These are phyloP conservation scores for Atractosteus spatula DNA, from an alignment of 2,113 vertebrate species.

Conservation along the genomic window DNA sequence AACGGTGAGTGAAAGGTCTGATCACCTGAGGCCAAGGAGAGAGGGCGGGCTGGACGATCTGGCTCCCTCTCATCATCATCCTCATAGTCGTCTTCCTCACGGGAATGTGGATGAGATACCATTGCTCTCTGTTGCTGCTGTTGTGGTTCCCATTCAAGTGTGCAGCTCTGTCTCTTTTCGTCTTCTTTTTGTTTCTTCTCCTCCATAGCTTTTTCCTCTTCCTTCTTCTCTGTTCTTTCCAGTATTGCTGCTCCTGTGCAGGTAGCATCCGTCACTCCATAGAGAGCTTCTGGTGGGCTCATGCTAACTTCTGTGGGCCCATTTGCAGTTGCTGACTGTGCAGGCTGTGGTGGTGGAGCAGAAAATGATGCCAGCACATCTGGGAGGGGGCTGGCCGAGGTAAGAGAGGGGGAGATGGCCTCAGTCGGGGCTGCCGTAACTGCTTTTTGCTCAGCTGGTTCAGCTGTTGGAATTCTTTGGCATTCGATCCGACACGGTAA, in stretches of 20 bases:
- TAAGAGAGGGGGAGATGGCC: constrained; percentile 6
- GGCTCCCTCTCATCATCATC: constrained; percentile 69
- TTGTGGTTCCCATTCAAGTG: constrained; percentile 54
- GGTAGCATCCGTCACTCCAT: constrained; percentile 35
- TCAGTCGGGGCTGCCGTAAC: constrained; percentile 42
- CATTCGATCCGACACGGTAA: constrained; percentile 60
- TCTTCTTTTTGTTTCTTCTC: constrained; percentile 52
- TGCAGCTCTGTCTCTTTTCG: constrained; percentile 50
- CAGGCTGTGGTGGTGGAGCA: constrained; percentile 39
- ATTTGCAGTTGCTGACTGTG: constrained; percentile 66
- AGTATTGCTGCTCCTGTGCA: constrained; percentile 35
- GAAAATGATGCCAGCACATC: constrained; percentile 61
- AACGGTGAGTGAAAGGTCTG: constrained; percentile 65
- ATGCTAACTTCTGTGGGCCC: constrained; percentile 76
- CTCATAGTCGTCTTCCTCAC: constrained; percentile 65
- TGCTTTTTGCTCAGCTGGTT: constrained; percentile 32
- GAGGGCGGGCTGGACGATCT: constrained; percentile 73
- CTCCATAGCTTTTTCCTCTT: constrained; percentile 40
- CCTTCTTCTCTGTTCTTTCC: constrained; percentile 46
- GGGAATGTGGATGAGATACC: constrained; percentile 66
- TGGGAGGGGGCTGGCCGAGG: constrained; percentile 38
- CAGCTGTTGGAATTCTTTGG: constrained; percentile 45
- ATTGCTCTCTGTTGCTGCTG: constrained; percentile 58
- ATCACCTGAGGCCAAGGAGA: constrained; percentile 75
- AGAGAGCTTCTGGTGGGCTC: constrained; percentile 39